A percentile compares a stretch with the other conserved stretches of the same genome.
Evolutionary conservation across 1,140 invertebrate genomes (phyloP).

Genomic region (Brachionus rotundiformis): DNA sequence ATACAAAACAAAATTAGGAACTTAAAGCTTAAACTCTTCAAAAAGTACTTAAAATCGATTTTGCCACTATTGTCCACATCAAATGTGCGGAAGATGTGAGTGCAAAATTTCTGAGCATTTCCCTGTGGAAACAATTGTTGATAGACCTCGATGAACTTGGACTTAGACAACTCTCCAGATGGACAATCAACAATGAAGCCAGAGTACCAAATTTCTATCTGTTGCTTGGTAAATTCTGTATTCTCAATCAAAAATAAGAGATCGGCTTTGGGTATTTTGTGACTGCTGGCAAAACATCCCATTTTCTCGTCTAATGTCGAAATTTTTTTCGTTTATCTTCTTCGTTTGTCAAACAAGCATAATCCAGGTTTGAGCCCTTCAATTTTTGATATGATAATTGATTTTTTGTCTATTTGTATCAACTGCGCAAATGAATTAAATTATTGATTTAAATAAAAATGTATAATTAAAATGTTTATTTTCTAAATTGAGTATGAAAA

Average conservation of each 20-base stretch:
- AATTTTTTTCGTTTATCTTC: background rate
- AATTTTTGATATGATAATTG: background rate
- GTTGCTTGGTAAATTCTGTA: slow-evolving; percentile 63
- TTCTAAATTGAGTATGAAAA: background rate
- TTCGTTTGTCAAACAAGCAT: background rate
- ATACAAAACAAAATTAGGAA: too few species aligned
- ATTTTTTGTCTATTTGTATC: background rate
- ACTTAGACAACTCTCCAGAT: slow-evolving; percentile 89
- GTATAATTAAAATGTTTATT: too few species aligned
- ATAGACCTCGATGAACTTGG: slow-evolving; percentile 99
- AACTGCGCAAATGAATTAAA: background rate
- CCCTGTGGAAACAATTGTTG: slow-evolving; percentile 89
- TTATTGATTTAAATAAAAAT: too few species aligned
- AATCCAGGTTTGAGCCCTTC: background rate
- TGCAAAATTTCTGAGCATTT: slow-evolving; percentile 96
- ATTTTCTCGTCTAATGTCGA: slow-evolving; percentile 4
- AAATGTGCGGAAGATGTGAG: slow-evolving; percentile 97
- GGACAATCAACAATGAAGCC: slow-evolving; percentile 77
- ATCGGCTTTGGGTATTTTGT: slow-evolving; percentile 59
- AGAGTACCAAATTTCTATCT: slow-evolving; percentile 72
- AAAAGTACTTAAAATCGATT: slow-evolving; percentile 62
- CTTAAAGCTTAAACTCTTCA: background rate
- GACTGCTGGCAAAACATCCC: slow-evolving; percentile 49
- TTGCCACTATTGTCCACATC: slow-evolving; percentile 93
- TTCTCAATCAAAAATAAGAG: slow-evolving; percentile 62